Evolutionary conservation across 1,140 invertebrate genomes (phyloP).

Genomic region (Saccostrea cuccullata): DNA sequence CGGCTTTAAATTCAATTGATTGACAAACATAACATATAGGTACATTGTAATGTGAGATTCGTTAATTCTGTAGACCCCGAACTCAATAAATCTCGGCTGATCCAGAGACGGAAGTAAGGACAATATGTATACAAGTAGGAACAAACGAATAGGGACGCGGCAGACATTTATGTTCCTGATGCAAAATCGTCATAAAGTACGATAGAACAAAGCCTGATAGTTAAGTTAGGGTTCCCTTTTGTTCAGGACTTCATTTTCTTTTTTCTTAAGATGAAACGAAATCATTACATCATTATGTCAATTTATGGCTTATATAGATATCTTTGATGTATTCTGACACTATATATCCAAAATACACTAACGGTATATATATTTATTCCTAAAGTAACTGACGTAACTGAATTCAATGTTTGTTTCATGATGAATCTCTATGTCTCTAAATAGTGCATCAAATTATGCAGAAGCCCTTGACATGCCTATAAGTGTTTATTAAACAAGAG

Average conservation of each 20-base stretch:
- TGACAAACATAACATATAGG: neutral
- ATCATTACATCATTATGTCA: too few species aligned
- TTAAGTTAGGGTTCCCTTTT: neutral
- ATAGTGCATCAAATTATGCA: too few species aligned
- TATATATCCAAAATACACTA: too few species aligned
- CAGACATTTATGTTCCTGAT: neutral
- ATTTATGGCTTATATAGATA: too few species aligned
- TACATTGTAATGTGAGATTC: neutral
- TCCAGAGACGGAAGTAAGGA: neutral
- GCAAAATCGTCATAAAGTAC: neutral
- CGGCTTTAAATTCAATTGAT: neutral
- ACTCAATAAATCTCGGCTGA: neutral
- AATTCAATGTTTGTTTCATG: too few species aligned
- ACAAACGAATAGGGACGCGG: neutral
- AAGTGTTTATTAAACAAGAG: too few species aligned
- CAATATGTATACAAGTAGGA: neutral
- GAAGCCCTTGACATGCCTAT: too few species aligned
- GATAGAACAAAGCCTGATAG: neutral
- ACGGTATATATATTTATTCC: too few species aligned
- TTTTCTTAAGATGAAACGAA: neutral
- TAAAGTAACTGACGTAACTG: too few species aligned
- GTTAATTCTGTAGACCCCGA: neutral
- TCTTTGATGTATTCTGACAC: too few species aligned
- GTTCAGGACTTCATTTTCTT: neutral
- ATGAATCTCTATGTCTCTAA: too few species aligned